Percentiles rank a stretch among this genome's conserved stretches.
phyloP scores from a whole-genome alignment of 1,140 invertebrate genomes.

The Brachionus calyciflorus region DNA sequence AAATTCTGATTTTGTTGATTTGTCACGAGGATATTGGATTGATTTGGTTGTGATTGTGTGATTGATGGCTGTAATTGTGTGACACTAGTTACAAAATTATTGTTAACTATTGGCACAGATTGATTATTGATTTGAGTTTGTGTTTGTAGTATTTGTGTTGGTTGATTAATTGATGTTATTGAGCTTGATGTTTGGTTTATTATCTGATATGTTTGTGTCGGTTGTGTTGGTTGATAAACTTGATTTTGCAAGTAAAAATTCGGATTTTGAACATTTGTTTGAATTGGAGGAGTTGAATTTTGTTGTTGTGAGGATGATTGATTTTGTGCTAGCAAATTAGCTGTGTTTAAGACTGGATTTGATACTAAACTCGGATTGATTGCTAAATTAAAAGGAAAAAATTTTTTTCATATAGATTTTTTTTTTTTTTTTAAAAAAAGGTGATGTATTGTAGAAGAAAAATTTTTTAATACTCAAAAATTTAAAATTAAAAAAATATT shows the following conservation, averaged over 20 bases:
- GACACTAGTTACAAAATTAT: neutral
- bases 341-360: neutral
- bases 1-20: neutral
- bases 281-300: neutral
- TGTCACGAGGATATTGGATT: neutral
- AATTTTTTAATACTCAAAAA: no score
- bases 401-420: no score
- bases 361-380: neutral
- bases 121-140: no score
- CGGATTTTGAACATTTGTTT: neutral
- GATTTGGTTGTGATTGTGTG: neutral
- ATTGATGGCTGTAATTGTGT: neutral
- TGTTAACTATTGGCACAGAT: slow-evolving; percentile 1
- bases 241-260: neutral
- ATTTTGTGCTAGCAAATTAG: neutral
- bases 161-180: neutral
- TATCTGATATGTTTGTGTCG: slow-evolving; percentile 13
- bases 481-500: no score
- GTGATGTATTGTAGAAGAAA: no score
- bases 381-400: neutral
- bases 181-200: slow-evolving; percentile 21
- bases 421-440: no score
- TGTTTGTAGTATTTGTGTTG: no score
- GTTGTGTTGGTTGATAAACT: no score
- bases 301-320: neutral